Percentiles rank a stretch among this genome's conserved stretches.
phyloP scores from a whole-genome alignment of 2,797 vertebrate species.

The Neomorphus geoffroyi region DNA sequence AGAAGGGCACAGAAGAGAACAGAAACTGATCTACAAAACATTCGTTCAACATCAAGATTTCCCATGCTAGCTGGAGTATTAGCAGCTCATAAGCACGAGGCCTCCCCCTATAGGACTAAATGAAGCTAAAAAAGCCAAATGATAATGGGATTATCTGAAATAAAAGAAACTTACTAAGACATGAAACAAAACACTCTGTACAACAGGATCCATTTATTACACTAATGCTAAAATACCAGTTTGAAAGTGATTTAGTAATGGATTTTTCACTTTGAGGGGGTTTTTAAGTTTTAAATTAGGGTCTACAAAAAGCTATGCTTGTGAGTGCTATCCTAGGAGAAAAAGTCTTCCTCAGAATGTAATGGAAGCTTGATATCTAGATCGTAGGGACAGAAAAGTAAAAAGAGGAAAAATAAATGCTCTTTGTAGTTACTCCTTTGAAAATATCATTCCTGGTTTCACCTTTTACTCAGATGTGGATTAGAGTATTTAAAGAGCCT shows the following conservation, averaged over 20 bases:
- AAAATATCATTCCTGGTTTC: conserved; percentile 16
- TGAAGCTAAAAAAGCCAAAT: conserved; percentile 45
- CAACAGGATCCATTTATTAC: background rate
- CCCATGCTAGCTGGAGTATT: background rate
- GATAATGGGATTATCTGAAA: background rate
- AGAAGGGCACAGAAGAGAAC: background rate
- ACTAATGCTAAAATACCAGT: background rate
- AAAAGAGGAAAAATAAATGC: conserved; percentile 8
- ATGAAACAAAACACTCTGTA: conserved; percentile 16
- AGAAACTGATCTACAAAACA: conserved; percentile 5
- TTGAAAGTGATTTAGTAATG: background rate
- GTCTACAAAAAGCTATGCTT: conserved; percentile 16
- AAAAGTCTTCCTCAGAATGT: conserved; percentile 5
- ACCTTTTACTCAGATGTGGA: conserved; percentile 24
- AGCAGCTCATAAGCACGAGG: conserved; percentile 8
- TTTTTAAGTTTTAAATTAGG: conserved; percentile 32
- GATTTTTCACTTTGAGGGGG: background rate
- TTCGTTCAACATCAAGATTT: conserved; percentile 29
- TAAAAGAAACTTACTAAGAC: conserved; percentile 36
- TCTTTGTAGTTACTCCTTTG: conserved; percentile 27
- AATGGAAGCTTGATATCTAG: conserved; percentile 34
- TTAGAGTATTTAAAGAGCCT: conserved; percentile 39
- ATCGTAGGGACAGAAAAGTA: conserved; percentile 2
- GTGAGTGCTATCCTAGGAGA: background rate
- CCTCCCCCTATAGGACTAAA: background rate